phyloP scores from a whole-genome alignment of 2,888 invertebrate genomes.

The Andrena fulva region DNA sequence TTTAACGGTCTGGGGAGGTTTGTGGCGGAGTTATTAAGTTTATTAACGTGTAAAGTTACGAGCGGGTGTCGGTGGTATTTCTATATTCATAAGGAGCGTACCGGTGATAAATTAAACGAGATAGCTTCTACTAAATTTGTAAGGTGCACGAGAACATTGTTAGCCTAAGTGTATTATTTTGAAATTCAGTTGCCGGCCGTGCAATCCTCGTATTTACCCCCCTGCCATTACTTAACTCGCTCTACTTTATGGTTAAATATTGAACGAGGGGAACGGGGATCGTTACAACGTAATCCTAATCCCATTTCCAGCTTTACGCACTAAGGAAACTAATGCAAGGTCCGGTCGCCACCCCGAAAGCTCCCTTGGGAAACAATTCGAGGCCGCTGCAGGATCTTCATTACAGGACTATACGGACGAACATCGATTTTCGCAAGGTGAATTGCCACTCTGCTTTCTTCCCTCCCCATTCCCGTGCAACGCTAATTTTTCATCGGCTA shows the following conservation, averaged over 20 bases:
- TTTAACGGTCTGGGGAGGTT: too few species aligned
- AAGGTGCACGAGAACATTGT: slow-evolving; percentile 17
- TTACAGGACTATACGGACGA: slow-evolving; percentile 97
- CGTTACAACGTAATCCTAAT: slow-evolving; percentile 56
- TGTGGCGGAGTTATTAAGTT: too few species aligned
- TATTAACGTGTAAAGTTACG: too few species aligned
- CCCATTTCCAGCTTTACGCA: slow-evolving; percentile 90
- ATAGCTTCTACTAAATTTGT: background rate
- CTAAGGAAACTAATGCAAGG: slow-evolving; percentile 96
- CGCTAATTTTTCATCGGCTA: slow-evolving; percentile 25
- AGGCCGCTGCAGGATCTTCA: slow-evolving; percentile 96
- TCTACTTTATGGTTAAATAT: slow-evolving; percentile 56
- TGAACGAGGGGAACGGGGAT: slow-evolving; percentile 44
- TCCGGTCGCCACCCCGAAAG: slow-evolving; percentile 93
- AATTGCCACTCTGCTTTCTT: slow-evolving; percentile 40
- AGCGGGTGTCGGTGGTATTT: too few species aligned
- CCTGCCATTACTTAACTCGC: slow-evolving; percentile 48
- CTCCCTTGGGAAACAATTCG: slow-evolving; percentile 97
- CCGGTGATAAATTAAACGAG: background rate
- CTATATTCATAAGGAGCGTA: too few species aligned
- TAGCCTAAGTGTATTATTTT: slow-evolving; percentile 39
- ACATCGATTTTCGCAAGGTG: slow-evolving; percentile 96
- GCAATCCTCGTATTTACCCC: slow-evolving; percentile 13
- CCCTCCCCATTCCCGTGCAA: background rate
- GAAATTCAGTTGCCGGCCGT: slow-evolving; percentile 2